phyloP scores from a whole-genome alignment of 2,797 vertebrate species.

The Sorex maritimensis region DNA sequence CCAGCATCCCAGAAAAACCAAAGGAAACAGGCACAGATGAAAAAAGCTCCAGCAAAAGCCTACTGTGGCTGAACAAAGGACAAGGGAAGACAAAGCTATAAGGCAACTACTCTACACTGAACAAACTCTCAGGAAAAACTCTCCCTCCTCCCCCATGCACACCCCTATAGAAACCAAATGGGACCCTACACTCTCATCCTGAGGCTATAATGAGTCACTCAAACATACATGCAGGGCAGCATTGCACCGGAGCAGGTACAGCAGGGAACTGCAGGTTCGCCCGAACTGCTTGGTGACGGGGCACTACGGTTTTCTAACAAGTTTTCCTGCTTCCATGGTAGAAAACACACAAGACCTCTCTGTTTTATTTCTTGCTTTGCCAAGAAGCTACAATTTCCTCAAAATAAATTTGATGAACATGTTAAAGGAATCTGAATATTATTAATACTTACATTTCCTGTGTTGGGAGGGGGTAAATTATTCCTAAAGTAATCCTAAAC shows the following conservation, averaged over 20 bases:
- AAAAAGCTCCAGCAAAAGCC: not conserved
- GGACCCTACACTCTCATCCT: not conserved
- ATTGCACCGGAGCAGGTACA: not conserved
- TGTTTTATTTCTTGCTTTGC: not conserved
- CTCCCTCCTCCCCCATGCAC: not conserved
- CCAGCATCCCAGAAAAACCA: not conserved
- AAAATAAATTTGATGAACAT: slow-evolving; percentile 28
- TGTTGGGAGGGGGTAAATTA: slow-evolving; percentile 2
- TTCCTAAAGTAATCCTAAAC: not conserved
- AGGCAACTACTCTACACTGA: not conserved
- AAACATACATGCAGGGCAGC: too few relatives aligned
- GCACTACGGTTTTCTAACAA: not conserved
- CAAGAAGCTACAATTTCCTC: not conserved
- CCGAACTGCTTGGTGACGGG: not conserved
- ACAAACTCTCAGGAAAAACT: not conserved
- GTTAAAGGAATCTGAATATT: not conserved
- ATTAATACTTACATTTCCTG: not conserved
- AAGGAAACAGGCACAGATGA: not conserved
- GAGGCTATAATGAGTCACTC: not conserved
- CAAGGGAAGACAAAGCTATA: not conserved
- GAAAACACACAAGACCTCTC: not conserved
- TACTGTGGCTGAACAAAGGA: not conserved
- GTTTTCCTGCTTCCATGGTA: not conserved
- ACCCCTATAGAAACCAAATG: not conserved
- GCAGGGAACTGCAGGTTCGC: not conserved